Evolutionary conservation across 1,140 invertebrate species (phyloP).

Genomic region (Caenorhabditis remanei): DNA sequence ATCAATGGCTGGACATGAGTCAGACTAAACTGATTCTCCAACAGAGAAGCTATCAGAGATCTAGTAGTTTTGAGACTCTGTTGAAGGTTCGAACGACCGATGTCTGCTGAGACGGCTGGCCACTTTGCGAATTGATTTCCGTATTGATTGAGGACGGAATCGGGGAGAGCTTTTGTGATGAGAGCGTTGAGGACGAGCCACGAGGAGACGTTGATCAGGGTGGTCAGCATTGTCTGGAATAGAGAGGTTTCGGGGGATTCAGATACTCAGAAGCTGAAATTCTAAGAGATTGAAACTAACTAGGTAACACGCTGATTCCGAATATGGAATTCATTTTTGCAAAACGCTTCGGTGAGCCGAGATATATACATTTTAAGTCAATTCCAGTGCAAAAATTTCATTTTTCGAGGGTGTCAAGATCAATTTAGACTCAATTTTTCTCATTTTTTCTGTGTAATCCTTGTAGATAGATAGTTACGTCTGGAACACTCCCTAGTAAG

Average conservation of each 20-base stretch:
- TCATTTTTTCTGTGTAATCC: too few species aligned
- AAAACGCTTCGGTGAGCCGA: too few species aligned
- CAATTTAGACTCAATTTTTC: too few species aligned
- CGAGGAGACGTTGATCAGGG: slow-evolving; percentile 75
- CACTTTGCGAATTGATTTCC: slow-evolving; percentile 73
- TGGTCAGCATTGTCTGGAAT: slow-evolving; percentile 76
- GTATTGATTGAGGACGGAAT: slow-evolving; percentile 58
- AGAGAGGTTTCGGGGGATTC: background rate
- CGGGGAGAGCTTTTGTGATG: slow-evolving; percentile 70
- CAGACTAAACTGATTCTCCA: slow-evolving; percentile 70
- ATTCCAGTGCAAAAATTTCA: too few species aligned
- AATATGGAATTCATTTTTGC: too few species aligned
- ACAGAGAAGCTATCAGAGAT: slow-evolving; percentile 67
- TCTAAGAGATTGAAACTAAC: too few species aligned
- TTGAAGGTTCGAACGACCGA: slow-evolving; percentile 40
- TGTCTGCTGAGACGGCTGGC: slow-evolving; percentile 60
- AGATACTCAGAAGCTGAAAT: background rate
- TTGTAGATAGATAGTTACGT: too few species aligned
- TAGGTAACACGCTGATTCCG: too few species aligned
- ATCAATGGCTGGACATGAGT: slow-evolving; percentile 74
- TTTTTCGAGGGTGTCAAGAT: too few species aligned
- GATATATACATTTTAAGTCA: too few species aligned
- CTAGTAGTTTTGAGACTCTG: slow-evolving; percentile 63
- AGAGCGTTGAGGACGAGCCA: slow-evolving; percentile 77
- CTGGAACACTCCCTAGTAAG: too few species aligned